Evolutionary conservation across 2,113 vertebrate species (phyloP), one percentile per base, ranked within the genome.

Genomic region (Atherinomorus stipes): DNA sequence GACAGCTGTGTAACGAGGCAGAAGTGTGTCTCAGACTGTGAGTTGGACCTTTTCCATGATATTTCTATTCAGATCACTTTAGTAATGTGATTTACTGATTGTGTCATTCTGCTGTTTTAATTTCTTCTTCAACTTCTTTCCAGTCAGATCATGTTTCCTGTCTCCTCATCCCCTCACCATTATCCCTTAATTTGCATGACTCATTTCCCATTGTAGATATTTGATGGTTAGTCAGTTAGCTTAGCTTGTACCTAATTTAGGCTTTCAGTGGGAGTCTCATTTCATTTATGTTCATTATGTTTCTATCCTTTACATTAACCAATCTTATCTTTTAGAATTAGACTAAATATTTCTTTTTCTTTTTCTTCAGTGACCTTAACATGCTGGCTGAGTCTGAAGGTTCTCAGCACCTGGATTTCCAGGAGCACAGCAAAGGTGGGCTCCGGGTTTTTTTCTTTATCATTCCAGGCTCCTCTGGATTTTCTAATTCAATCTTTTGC

Each of bases 11-110:
- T 92, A 95, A 94, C 89, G 98, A 99, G 91, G 97, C 96, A 86
- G 98, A 99, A 92, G 94, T 99, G 92, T 99, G 97, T 93, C 95
- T 99, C 95, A 96, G 98, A 95, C 96, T 99, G 98, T 99, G 94
- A 98, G 98, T 98, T 93, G 91, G 92, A 93, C 16, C 11, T 66
- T 34, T 15, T 21, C 53, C 6, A 0, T 3, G 7, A 4, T 7
- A 5, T 45, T 45, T 45, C 15, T 45, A 4, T 12, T 18, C 4
- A 5, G 5, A 13, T 45, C 44, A 45, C 16, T 6, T 6, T 19
- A 2, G 16, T 4, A 5, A 45, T 45, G 2, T 16, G 2, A 45
- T 45, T 31, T 31, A 18, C 38, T 40, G 38, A 45, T 18, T 42
- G 40, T 45, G 16, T 45, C 15, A 7, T 45, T 1, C 4, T 45